A percentile compares a stretch with the other conserved stretches of the same genome.
Conservation (phyloP, 2,888 invertebrate species). For the Aricia artaxerxes region DNA sequence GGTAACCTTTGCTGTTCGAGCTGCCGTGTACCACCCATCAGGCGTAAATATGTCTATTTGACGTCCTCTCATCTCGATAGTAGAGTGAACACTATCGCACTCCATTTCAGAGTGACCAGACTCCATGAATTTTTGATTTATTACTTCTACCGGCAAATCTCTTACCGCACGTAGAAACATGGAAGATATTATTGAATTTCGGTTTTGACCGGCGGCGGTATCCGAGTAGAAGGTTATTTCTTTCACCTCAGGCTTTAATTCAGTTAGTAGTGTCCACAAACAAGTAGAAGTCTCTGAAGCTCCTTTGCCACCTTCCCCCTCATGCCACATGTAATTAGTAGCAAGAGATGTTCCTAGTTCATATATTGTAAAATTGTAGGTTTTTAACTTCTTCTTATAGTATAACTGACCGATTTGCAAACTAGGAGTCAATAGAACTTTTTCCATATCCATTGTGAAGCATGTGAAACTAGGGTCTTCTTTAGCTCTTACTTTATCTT, state of each 20-base stretch:
- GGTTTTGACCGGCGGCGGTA: no score
- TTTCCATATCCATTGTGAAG: not conserved
- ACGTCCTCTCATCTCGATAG: not conserved
- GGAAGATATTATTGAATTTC: no score
- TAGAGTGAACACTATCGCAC: not conserved
- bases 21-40: not conserved
- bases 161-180: conserved; percentile 8
- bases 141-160: conserved; percentile 17
- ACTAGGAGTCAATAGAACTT: not conserved
- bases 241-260: conserved; percentile 28
- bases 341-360: conserved; percentile 26
- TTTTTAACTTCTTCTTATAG: conserved; percentile 28
- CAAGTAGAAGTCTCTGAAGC: not conserved
- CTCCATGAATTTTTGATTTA: conserved; percentile 15
- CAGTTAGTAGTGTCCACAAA: not conserved
- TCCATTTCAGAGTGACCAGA: not conserved
- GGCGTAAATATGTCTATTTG: not conserved
- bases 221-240: conserved; percentile 36
- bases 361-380: conserved; percentile 33
- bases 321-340: conserved; percentile 23
- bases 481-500: not conserved
- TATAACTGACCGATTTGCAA: conserved; percentile 29
- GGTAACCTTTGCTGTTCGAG: not conserved
- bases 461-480: not conserved
- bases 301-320: conserved; percentile 18